phyloP scores from a whole-genome alignment of 1,140 invertebrate species.

The Neuroterus valhalla region DNA sequence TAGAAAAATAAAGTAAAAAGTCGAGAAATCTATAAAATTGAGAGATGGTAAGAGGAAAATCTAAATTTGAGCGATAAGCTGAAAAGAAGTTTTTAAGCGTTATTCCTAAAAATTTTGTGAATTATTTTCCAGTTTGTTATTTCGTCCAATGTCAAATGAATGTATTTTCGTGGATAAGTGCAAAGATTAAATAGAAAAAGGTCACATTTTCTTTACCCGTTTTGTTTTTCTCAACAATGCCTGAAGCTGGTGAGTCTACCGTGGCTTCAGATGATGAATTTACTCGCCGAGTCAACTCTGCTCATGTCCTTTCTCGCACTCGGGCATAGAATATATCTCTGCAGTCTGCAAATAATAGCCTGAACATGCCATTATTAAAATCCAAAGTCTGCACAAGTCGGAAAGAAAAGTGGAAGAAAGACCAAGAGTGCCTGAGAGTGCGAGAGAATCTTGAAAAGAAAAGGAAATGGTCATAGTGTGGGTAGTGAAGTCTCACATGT shows the following conservation, averaged over 20 bases:
- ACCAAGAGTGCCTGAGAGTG: background rate
- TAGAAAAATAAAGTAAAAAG: too few relatives aligned
- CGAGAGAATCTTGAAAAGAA: constrained; percentile 14
- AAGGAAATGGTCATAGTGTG: background rate
- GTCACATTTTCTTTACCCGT: background rate
- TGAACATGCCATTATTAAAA: constrained; percentile 26
- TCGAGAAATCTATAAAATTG: too few relatives aligned
- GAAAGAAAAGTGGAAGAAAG: background rate
- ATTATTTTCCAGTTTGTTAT: too few relatives aligned
- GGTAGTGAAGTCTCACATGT: constrained; percentile 19
- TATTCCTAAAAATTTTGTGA: too few relatives aligned
- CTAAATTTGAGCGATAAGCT: too few relatives aligned
- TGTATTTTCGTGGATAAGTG: too few relatives aligned
- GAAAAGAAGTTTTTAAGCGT: too few relatives aligned
- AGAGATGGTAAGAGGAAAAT: too few relatives aligned
- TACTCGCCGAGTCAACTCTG: background rate
- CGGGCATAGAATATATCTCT: constrained; percentile 2
- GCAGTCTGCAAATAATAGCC: constrained; percentile 25
- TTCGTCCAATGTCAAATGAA: too few relatives aligned
- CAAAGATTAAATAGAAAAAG: too few relatives aligned
- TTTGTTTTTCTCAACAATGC: background rate
- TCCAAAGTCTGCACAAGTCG: constrained; percentile 22
- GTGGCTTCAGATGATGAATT: constrained; percentile 10
- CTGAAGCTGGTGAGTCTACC: background rate
- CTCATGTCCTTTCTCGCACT: background rate